These are phyloP conservation scores for Sarcophaga peregrina DNA, from an alignment of 1,140 invertebrate species.

Conservation along the genomic window DNA sequence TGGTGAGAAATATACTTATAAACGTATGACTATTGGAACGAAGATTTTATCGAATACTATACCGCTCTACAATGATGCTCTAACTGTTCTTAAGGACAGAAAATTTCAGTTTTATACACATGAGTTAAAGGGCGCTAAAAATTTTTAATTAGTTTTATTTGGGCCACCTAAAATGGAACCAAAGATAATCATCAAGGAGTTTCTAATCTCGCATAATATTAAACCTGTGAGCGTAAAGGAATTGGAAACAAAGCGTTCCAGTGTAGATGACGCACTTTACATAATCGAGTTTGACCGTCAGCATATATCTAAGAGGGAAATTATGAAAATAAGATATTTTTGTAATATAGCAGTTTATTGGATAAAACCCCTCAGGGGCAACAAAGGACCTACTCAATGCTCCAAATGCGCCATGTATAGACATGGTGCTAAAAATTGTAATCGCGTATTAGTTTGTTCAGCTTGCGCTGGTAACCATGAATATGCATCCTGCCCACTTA, in stretches of 20 bases:
- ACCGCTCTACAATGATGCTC: neutral
- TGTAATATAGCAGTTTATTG: neutral
- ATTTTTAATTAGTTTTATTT: slow-evolving; percentile 17
- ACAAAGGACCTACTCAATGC: neutral
- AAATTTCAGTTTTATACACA: neutral
- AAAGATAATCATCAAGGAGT: neutral
- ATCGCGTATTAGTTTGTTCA: neutral
- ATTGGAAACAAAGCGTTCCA: neutral
- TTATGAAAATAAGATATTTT: neutral
- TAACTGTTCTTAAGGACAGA: neutral
- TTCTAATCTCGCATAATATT: neutral
- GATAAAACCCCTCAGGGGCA: slow-evolving; percentile 1
- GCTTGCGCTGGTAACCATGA: slow-evolving; percentile 12
- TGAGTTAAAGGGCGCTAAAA: neutral
- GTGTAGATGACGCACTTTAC: slow-evolving; percentile 7
- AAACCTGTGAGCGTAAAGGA: neutral
- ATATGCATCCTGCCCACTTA: neutral
- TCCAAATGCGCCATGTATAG: neutral
- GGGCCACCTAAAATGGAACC: neutral
- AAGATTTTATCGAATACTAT: neutral
- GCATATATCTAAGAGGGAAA: neutral
- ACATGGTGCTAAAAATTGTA: slow-evolving; percentile 8
- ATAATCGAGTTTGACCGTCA: slow-evolving; percentile 18
- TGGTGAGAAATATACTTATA: neutral
- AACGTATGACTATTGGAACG: slow-evolving; percentile 6